Evolutionary conservation across 2,113 vertebrate genomes (phyloP).

Genomic region (Mola mola): DNA sequence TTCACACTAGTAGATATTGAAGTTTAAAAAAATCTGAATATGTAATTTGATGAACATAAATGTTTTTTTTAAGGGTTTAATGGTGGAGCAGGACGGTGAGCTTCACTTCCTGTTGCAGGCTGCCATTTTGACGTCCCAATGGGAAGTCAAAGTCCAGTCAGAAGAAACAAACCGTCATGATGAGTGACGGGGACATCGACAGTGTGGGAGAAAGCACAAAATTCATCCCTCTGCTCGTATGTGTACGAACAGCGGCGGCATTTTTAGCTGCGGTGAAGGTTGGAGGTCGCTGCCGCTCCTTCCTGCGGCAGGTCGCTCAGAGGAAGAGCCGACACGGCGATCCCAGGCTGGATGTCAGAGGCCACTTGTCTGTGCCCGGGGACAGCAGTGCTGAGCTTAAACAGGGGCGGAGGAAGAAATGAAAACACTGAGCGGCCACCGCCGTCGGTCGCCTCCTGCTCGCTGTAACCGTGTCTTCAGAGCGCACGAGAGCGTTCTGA

Average conservation of each 20-base stretch:
- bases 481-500: conserved; percentile 3
- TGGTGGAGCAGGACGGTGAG: no score
- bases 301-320: background rate
- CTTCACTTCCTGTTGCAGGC: no score
- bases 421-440: no score
- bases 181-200: no score
- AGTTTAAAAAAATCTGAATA: no score
- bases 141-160: no score
- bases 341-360: conserved; percentile 28
- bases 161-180: no score
- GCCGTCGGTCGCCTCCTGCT: background rate
- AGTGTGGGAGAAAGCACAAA: background rate
- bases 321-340: conserved; percentile 6
- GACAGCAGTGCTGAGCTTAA: background rate
- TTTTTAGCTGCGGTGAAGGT: conserved; percentile 22
- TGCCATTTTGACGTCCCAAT: no score
- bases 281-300: conserved; percentile 9
- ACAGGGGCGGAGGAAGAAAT: conserved; percentile 1
- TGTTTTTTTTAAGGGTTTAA: no score
- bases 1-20: no score
- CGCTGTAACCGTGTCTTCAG: conserved; percentile 10
- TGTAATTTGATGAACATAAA: no score
- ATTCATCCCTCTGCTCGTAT: no score
- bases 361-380: background rate
- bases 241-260: conserved; percentile 14